Base-by-base conservation (phyloP, 2,113 vertebrate species). In the Lota lota region DNA sequence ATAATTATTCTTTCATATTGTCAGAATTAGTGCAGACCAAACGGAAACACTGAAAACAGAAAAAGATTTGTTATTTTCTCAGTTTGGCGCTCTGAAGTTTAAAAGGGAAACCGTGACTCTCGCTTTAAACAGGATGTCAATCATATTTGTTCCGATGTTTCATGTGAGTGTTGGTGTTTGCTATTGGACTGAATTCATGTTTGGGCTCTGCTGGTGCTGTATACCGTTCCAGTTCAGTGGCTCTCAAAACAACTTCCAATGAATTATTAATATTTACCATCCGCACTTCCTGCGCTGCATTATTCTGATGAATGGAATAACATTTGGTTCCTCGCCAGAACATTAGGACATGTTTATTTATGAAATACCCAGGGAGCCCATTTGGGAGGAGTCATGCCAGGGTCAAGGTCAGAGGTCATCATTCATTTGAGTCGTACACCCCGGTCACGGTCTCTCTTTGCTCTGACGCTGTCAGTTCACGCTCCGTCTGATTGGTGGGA, bases 201-300 rank as follows among this genome's bases (percentile, higher is more conserved):
- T 86, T 87, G 67, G 85, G 73, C 83, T 79, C 78, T 57, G 69
- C 79, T 72, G 78, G 28, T 51, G 62, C 66, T 68, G 70, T 74
- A 33, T 73, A 75, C 67, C 78, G 40, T 61, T 67, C 68, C 68
- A 78, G 69, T 80, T 76, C 78, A 80, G 80, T 4, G 61, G 58
- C 77, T 87, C 79, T 78, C 87, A 87, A 88, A 88, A 87, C 86
- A 88, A 69, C 6, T 80, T 65, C 69, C 71, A 19, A 28, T 66
- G 51, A 57, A 83, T 87, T 87, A 90, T 90, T 88, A 89, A 90
- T 91, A 90, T 89, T 88, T 89, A 88, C 82, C 70, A 85, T 77
- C 77, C 79, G 72, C 72, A 83, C 87, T 85, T 90, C 88, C 88
- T 88, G 85, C 81, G 64, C 16, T 66, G 76, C 77, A 79, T 84